Conservation (phyloP, 2,113 vertebrate species). For the Rafetus swinhoei region DNA sequence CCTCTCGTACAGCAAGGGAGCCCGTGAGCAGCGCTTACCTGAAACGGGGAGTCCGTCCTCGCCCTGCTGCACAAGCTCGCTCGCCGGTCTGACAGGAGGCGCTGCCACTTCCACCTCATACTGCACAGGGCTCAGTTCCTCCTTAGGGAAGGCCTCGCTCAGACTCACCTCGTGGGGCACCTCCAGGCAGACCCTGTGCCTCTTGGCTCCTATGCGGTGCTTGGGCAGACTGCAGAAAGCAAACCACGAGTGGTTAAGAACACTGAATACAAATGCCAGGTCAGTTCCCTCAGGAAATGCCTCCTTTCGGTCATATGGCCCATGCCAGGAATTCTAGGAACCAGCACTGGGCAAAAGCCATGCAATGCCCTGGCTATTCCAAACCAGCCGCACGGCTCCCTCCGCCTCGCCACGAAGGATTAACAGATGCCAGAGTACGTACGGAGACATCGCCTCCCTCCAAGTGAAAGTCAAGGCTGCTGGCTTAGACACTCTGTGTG, state of each 20-base stretch:
- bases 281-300: not conserved
- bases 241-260: slow-evolving; percentile 7
- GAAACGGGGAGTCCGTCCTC: slow-evolving; percentile 68
- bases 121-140: slow-evolving; percentile 77
- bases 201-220: slow-evolving; percentile 95
- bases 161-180: slow-evolving; percentile 90
- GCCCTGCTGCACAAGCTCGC: slow-evolving; percentile 66
- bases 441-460: not conserved
- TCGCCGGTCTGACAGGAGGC: slow-evolving; percentile 24
- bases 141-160: slow-evolving; percentile 85
- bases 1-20: not conserved
- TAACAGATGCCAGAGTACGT: not conserved
- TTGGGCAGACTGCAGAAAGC: slow-evolving; percentile 79
- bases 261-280: not conserved
- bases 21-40: slow-evolving; percentile 67
- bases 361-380: not conserved
- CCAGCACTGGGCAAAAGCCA: not conserved
- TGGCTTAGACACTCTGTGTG: not conserved
- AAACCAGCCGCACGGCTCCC: not conserved
- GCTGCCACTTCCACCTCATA: slow-evolving; percentile 62
- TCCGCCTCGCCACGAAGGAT: not conserved
- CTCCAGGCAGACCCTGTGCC: slow-evolving; percentile 94
- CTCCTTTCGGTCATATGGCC: not conserved
- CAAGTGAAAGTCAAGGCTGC: not conserved
- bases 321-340: not conserved